Base-by-base conservation (phyloP, 2,113 vertebrate genomes). In the Suncus etruscus region DNA sequence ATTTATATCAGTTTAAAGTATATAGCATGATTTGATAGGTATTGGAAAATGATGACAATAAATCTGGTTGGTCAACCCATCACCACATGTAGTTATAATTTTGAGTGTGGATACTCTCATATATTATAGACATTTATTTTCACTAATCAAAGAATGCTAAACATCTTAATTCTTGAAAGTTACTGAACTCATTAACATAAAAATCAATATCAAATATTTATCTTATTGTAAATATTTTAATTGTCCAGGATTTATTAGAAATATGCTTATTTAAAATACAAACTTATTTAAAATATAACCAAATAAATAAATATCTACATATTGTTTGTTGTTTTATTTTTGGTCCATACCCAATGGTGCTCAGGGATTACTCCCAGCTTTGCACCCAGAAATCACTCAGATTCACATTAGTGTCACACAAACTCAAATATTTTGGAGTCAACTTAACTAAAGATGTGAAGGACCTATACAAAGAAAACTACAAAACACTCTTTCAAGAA, bases 171-270 rank as follows among this genome's bases (percentile, higher is more conserved):
- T 27, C 50, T 39, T 91, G 51, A 61, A 93, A 95, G 4, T 1
- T 14, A 68, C 90, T 95, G 83, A 85, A 78, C 82, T 54, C 54
- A 72, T 80, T 86, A 93, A 80, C 48, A 70, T 78, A 75, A 87
- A 94, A 70, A 87, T 45, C 58, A 94, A 66, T 58, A 92, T 16
- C 8, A 87, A 73, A 89, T 12, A 1, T 70, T 79, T 81, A 4
- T 32, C 87, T 92, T 76, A 68, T 86, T 82, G 3, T 90, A 39
- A 39, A 3, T 39, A 39, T 39, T 39, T 39, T 39, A 39, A 5
- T 39, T 39, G 39, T 39, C 39, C 39, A 39, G 16, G 18, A 18
- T 61, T 20, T 61, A 54, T 4, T 54, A 15, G 22, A 61, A 61
- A 22, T 61, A 61, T 15, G 22, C 7, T 61, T 61, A 22, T 61